Evolutionary conservation across 1,140 invertebrate species (phyloP), one percentile per base, ranked within the genome.

Genomic region (Teleopsis dalmanni): DNA sequence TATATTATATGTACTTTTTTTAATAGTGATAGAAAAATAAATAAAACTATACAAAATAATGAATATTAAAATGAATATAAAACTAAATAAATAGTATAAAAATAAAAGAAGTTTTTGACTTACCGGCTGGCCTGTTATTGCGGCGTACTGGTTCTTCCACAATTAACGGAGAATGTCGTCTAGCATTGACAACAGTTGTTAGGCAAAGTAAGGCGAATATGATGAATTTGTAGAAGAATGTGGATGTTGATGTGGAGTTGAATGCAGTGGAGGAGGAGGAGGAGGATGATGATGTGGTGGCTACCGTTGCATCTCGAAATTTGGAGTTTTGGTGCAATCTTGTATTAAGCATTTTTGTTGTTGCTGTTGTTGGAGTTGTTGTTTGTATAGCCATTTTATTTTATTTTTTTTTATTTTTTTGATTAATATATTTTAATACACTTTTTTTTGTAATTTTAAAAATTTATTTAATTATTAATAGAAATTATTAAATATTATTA

Each of bases 101-200:
- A n/a, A n/a, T n/a, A n/a, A n/a, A n/a, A n/a, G n/a, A n/a, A n/a
- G n/a, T n/a, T n/a, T n/a, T 43, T 14, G 14, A 66, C 65, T 68
- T 59, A 68, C 65, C 64, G 45, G 65, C 65, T 58, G 65, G 65
- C 55, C 65, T 40, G 49, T 68, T 68, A 52, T 62, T 61, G 19
- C 65, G 61, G 21, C 65, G 55, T 42, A 63, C 65, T 40, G 60
- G 45, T 53, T 68, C 65, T 55, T 68, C 65, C 27, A 68, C 53
- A 54, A 67, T 53, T 38, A 68, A 54, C 40, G 65, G 65, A 14
- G 65, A 57, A 52, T 67, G 64, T 45, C 62, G 62, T 34, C 65
- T 56, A 37, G 58, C 64, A 44, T 57, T 54, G 14, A 59, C 61
- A 42, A 47, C 37, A 51, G 27, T 38, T 38, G 52, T 44, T 11